Conservation (phyloP, 2,888 invertebrate species). For the Antheraea assamensis region DNA sequence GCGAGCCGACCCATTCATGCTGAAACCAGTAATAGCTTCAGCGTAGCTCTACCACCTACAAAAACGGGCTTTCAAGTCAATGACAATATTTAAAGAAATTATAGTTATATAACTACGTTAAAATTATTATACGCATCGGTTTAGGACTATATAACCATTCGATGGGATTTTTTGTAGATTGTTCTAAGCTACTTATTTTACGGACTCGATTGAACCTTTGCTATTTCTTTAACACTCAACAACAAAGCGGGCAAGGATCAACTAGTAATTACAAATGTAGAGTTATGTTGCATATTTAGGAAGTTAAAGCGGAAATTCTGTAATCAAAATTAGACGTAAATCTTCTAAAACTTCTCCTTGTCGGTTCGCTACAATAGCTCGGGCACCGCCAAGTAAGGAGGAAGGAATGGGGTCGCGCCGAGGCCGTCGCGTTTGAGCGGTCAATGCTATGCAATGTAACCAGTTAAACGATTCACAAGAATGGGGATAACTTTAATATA, state of each 20-base stretch:
- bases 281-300: neutral
- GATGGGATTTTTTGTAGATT: too few species aligned
- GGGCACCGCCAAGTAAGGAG: constrained; percentile 61
- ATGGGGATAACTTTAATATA: constrained; percentile 33
- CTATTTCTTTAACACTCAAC: too few species aligned
- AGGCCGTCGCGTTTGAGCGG: constrained; percentile 50
- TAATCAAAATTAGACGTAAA: constrained; percentile 18
- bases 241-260: too few species aligned
- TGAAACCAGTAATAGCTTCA: too few species aligned
- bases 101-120: too few species aligned
- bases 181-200: too few species aligned
- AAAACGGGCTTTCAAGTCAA: too few species aligned
- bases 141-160: too few species aligned
- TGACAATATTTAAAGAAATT: neutral
- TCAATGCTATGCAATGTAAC: constrained; percentile 55
- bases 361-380: constrained; percentile 47
- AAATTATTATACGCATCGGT: too few species aligned
- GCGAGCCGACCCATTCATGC: too few species aligned
- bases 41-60: too few species aligned
- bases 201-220: too few species aligned
- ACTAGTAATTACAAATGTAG: neutral
- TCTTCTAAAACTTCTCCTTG: constrained; percentile 20
- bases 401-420: constrained; percentile 69
- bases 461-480: constrained; percentile 44
- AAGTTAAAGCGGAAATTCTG: neutral